Evolutionary conservation across 2,113 vertebrate genomes (phyloP).

Genomic region (Nycticebus coucang): DNA sequence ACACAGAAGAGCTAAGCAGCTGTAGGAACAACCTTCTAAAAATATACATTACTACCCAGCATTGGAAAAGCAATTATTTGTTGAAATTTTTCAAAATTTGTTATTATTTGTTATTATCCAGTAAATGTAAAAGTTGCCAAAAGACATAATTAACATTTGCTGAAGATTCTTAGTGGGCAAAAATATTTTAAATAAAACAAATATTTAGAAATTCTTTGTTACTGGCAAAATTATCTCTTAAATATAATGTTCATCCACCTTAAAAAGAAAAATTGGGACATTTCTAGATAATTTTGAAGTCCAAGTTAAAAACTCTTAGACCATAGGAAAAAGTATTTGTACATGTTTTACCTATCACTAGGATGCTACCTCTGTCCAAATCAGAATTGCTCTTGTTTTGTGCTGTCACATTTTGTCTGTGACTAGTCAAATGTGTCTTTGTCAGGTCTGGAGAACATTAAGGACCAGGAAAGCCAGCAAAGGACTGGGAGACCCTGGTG

Average conservation of each 20-base stretch:
- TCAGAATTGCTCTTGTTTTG: background rate
- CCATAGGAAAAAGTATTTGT: background rate
- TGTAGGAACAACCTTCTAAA: constrained; percentile 78
- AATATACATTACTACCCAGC: constrained; percentile 63
- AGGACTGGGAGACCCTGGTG: background rate
- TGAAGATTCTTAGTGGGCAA: constrained; percentile 69
- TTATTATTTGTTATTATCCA: constrained; percentile 77
- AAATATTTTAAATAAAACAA: constrained; percentile 68
- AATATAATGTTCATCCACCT: constrained; percentile 53
- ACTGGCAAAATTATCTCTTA: constrained; percentile 56
- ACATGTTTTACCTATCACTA: background rate
- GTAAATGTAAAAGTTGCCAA: constrained; percentile 70
- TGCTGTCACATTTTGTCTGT: background rate
- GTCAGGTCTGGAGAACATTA: background rate
- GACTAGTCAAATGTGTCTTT: background rate
- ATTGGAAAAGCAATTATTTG: constrained; percentile 80
- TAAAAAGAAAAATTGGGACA: constrained; percentile 45
- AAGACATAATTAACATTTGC: constrained; percentile 79
- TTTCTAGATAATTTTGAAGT: constrained; percentile 50
- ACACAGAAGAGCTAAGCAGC: constrained; percentile 60
- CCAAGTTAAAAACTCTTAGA: background rate
- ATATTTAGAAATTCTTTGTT: constrained; percentile 53
- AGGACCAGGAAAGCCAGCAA: constrained; percentile 26
- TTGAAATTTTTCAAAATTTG: constrained; percentile 77
- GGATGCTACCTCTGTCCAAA: background rate